Evolutionary conservation across 2,888 invertebrate genomes (phyloP).

Genomic region (Microctonus brassicae): DNA sequence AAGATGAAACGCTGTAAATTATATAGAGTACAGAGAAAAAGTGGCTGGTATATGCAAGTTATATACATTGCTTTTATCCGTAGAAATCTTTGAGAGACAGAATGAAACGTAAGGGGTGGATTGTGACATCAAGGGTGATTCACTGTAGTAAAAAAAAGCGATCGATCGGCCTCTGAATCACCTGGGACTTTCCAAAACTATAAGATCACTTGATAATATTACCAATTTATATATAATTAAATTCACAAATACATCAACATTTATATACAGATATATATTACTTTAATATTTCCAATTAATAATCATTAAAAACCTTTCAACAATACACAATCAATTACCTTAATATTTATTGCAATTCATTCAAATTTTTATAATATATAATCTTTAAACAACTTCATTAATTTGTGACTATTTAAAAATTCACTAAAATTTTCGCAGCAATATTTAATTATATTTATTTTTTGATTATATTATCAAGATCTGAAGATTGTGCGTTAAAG

Average conservation of each 20-base stretch:
- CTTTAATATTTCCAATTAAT: neutral
- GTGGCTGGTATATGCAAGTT: neutral
- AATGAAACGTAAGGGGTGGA: neutral
- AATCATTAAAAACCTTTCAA: neutral
- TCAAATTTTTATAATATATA: too few relatives aligned
- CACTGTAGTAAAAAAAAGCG: neutral
- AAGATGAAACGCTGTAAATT: neutral
- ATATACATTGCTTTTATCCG: neutral
- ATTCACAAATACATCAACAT: too few relatives aligned
- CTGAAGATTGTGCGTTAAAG: too few relatives aligned
- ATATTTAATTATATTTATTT: too few relatives aligned
- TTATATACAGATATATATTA: neutral
- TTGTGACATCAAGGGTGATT: slow-evolving; percentile 7
- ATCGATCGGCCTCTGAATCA: slow-evolving; percentile 24
- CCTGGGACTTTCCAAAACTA: slow-evolving; percentile 18
- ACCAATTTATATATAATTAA: neutral
- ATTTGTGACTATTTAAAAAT: too few relatives aligned
- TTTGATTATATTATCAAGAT: too few relatives aligned
- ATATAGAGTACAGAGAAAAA: neutral
- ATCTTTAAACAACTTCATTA: too few relatives aligned
- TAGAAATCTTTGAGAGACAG: neutral
- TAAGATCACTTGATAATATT: slow-evolving; percentile 6
- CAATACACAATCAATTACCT: neutral
- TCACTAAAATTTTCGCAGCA: too few relatives aligned
- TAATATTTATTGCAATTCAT: neutral